Evolutionary conservation across 2,888 invertebrate species (phyloP).

Genomic region (Stegana nigrithorax): DNA sequence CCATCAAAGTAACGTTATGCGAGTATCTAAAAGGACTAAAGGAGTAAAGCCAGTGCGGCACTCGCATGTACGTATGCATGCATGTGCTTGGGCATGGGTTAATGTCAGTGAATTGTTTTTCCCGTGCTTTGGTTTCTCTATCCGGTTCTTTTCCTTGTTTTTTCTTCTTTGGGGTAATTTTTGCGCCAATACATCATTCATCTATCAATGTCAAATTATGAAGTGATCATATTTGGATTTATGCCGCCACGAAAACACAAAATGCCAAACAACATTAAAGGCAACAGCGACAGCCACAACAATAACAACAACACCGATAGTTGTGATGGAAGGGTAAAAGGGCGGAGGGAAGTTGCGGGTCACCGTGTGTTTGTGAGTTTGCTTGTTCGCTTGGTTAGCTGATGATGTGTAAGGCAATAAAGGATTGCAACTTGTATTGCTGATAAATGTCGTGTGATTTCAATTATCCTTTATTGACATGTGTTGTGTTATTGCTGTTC

Average conservation of each 20-base stretch:
- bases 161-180: conserved; percentile 29
- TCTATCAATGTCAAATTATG: conserved; percentile 69
- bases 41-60: background rate
- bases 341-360: too few relatives aligned
- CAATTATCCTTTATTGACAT: too few relatives aligned
- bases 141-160: conserved; percentile 40
- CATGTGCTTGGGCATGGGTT: conserved; percentile 45
- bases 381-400: background rate
- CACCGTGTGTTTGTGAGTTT: background rate
- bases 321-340: too few relatives aligned
- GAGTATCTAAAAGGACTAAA: background rate
- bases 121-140: conserved; percentile 22
- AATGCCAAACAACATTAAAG: conserved; percentile 31
- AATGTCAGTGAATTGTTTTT: conserved; percentile 20
- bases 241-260: conserved; percentile 48
- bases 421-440: background rate
- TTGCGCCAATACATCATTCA: conserved; percentile 55
- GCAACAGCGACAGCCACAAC: conserved; percentile 23
- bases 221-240: conserved; percentile 69
- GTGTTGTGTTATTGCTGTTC: too few relatives aligned
- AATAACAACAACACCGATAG: background rate
- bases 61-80: too few relatives aligned
- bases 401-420: background rate
- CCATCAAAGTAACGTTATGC: conserved; percentile 62
- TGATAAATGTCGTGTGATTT: background rate